Conservation (phyloP, 2,888 invertebrate species). For the Synergus itoensis region DNA sequence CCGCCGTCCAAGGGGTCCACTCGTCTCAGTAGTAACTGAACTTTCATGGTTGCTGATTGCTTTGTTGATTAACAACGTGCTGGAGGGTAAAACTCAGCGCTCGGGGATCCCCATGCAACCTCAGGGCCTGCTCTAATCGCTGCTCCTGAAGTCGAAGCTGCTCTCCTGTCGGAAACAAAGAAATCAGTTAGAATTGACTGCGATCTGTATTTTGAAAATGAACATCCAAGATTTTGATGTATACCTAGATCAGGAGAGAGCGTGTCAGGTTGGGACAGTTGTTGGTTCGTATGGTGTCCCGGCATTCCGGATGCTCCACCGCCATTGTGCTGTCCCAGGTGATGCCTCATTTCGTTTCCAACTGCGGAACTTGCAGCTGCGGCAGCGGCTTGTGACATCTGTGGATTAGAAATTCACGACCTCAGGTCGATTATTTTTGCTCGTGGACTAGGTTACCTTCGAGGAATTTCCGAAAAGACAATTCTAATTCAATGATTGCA, state of each 20-base stretch:
- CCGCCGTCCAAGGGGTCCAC: constrained; percentile 77
- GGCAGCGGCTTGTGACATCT: constrained; percentile 75
- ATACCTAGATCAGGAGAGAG: constrained; percentile 75
- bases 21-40: constrained; percentile 88
- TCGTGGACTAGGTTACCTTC: constrained; percentile 5
- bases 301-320: constrained; percentile 73
- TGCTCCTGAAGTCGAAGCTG: constrained; percentile 84
- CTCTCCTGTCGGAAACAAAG: constrained; percentile 66
- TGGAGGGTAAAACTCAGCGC: constrained; percentile 87
- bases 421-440: constrained; percentile 17
- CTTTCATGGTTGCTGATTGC: constrained; percentile 85
- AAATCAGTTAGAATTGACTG: background rate
- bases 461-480: constrained; percentile 30
- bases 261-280: constrained; percentile 74
- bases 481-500: constrained; percentile 24
- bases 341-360: constrained; percentile 76
- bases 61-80: constrained; percentile 80
- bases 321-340: constrained; percentile 76
- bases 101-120: constrained; percentile 89
- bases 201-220: background rate
- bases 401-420: constrained; percentile 41
- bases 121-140: constrained; percentile 89
- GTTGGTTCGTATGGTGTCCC: constrained; percentile 76
- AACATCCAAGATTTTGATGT: constrained; percentile 40
- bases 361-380: constrained; percentile 77